Base-by-base conservation (phyloP, 2,113 vertebrate genomes). In the Erythrocercus mccallii region DNA sequence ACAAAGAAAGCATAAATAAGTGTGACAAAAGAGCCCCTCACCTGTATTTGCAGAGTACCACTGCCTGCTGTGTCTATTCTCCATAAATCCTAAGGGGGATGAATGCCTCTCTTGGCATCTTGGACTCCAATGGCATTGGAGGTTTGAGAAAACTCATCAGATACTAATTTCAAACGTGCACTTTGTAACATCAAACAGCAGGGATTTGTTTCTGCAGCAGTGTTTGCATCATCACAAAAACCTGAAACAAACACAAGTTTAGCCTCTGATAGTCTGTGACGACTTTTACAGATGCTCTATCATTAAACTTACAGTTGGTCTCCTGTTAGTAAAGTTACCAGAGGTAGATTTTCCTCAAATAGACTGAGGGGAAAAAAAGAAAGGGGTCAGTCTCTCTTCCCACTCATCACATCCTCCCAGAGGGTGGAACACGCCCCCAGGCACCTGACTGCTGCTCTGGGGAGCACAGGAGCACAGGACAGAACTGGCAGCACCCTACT, bases 261-360 rank as follows among this genome's bases (percentile, higher is more conserved):
- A 90, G 48, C 42, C 62, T 95, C 89, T 16, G 42, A 80, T 10
- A 42, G 30, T 47, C 54, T 77, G 30, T 2, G 25, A 51, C 3
- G 5, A 79, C 71, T 80, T 53, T 17, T 38, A 73, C 45, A 77
- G 74, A 50, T 50, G 62, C 54, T 37, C 68, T 54, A 77, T 22
- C 35, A 18, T 77, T 53, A 79, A 78, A n/a, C 35, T 66, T 83
- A 58, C 33, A 79, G 68, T 44, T 81, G 83, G 57, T 57, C 24
- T 89, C 88, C 51, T 53, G 21, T 86, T 31, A 91, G 57, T 37
- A 12, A 89, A 93, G 79, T 88, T 88, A 93, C n/a, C 79, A 95
- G 95, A 97, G 95, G 95, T 96, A 97, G 96, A 78, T 74, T 50
- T 86, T 86, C 71, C 90, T 64, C 71, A 73, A 90, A 72, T 4